Evolutionary conservation across 1,140 invertebrate species (phyloP).

Genomic region (Asobara japonica): DNA sequence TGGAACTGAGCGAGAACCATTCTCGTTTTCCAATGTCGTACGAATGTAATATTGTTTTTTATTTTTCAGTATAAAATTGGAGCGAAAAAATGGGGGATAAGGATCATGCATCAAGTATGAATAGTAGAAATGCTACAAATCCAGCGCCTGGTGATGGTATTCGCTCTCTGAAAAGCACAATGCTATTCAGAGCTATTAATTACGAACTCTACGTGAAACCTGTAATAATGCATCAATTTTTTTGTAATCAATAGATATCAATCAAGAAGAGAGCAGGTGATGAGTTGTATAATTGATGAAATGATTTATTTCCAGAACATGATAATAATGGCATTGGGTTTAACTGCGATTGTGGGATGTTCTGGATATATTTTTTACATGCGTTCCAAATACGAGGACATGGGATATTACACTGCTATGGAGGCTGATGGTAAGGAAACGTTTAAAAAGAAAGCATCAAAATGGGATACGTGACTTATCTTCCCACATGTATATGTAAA

Average conservation of each 20-base stretch:
- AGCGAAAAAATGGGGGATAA: slow-evolving; percentile 16
- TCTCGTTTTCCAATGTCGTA: too few species aligned
- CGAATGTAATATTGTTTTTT: too few species aligned
- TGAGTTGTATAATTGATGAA: slow-evolving; percentile 18
- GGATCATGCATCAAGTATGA: neutral
- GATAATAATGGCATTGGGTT: slow-evolving; percentile 79
- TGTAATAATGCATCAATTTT: slow-evolving; percentile 65
- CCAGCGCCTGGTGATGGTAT: slow-evolving; percentile 78
- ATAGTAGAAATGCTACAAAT: slow-evolving; percentile 29
- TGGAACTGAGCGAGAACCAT: too few species aligned
- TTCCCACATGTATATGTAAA: neutral
- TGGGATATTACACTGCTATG: slow-evolving; percentile 82
- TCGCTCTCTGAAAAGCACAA: slow-evolving; percentile 75
- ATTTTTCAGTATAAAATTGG: neutral
- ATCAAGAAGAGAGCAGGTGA: neutral
- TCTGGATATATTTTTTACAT: slow-evolving; percentile 82
- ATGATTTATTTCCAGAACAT: slow-evolving; percentile 76
- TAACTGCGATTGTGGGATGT: slow-evolving; percentile 72
- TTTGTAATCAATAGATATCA: neutral
- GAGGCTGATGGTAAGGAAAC: slow-evolving; percentile 77
- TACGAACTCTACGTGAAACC: slow-evolving; percentile 86
- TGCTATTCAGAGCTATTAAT: slow-evolving; percentile 79
- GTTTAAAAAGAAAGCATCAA: slow-evolving; percentile 80
- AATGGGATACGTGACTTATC: slow-evolving; percentile 71
- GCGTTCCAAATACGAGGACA: slow-evolving; percentile 77